phyloP scores from a whole-genome alignment of 2,888 invertebrate genomes.

The Leptogaster cylindrica region DNA sequence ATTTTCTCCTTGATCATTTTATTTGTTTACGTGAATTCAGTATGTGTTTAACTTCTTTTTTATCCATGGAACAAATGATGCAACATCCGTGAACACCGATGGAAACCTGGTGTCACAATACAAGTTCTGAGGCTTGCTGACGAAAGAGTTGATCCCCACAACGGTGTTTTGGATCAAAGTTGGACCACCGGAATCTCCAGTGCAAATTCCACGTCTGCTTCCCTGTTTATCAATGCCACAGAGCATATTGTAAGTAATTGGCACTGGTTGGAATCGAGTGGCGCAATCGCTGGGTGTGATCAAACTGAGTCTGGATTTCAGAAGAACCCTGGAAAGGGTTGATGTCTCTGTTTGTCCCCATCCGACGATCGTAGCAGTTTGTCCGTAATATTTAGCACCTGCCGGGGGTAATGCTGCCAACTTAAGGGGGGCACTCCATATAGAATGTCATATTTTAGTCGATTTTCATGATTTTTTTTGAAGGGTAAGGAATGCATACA shows the following conservation, averaged over 20 bases:
- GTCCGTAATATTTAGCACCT: neutral
- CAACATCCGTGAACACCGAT: constrained; percentile 10
- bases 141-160: constrained; percentile 9
- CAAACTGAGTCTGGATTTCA: neutral
- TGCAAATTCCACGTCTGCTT: constrained; percentile 1
- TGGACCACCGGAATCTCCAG: constrained; percentile 22
- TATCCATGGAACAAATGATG: neutral
- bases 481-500: too few species aligned
- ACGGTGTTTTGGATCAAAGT: neutral
- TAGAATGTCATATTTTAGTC: too few species aligned
- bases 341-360: neutral
- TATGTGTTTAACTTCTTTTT: neutral
- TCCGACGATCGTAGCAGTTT: constrained; percentile 7
- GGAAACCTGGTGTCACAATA: neutral
- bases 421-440: too few species aligned
- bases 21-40: too few species aligned
- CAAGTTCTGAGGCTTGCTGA: neutral
- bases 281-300: neutral
- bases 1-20: too few species aligned
- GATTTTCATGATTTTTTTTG: too few species aligned
- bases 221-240: neutral
- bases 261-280: neutral
- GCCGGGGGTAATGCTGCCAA: too few species aligned
- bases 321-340: neutral
- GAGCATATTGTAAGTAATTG: constrained; percentile 5